These are phyloP conservation scores for Anthonomus grandis DNA, from an alignment of 1,140 invertebrate species.

Conservation along the genomic window DNA sequence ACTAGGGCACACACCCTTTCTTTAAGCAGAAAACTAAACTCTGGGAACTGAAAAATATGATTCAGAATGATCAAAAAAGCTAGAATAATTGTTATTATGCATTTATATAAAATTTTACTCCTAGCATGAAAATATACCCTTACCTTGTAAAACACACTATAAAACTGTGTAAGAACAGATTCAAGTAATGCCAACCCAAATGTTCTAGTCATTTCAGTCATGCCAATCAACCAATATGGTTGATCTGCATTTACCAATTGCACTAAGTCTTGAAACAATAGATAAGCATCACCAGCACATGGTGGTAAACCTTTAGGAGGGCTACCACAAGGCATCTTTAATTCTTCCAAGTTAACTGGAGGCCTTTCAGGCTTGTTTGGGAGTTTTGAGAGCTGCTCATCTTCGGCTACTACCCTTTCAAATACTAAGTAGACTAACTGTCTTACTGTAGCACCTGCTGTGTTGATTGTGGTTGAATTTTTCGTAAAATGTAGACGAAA, in stretches of 20 bases:
- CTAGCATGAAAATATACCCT: too few species aligned
- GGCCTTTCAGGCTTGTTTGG: slow-evolving; percentile 44
- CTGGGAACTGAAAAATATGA: slow-evolving; percentile 69
- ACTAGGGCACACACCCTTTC: slow-evolving; percentile 96
- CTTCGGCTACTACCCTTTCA: slow-evolving; percentile 82
- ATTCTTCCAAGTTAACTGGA: slow-evolving; percentile 71
- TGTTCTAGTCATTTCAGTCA: slow-evolving; percentile 95
- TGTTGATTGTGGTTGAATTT: slow-evolving; percentile 91
- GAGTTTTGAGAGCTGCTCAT: slow-evolving; percentile 52
- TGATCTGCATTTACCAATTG: slow-evolving; percentile 95
- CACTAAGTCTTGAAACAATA: slow-evolving; percentile 95
- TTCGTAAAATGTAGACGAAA: slow-evolving; percentile 93
- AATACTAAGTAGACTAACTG: slow-evolving; percentile 96
- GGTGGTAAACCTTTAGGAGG: slow-evolving; percentile 76
- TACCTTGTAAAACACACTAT: slow-evolving; percentile 90
- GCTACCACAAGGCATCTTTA: slow-evolving; percentile 72
- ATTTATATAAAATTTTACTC: too few species aligned
- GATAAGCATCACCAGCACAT: slow-evolving; percentile 91
- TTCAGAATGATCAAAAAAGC: not conserved
- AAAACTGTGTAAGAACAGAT: slow-evolving; percentile 87
- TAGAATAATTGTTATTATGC: not conserved
- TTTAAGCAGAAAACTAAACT: slow-evolving; percentile 93
- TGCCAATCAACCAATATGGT: slow-evolving; percentile 89
- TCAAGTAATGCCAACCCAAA: slow-evolving; percentile 95
- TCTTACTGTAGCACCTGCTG: slow-evolving; percentile 93